These are phyloP conservation scores for Numenius phaeopus DNA, from an alignment of 2,797 vertebrate species.

Conservation along the genomic window DNA sequence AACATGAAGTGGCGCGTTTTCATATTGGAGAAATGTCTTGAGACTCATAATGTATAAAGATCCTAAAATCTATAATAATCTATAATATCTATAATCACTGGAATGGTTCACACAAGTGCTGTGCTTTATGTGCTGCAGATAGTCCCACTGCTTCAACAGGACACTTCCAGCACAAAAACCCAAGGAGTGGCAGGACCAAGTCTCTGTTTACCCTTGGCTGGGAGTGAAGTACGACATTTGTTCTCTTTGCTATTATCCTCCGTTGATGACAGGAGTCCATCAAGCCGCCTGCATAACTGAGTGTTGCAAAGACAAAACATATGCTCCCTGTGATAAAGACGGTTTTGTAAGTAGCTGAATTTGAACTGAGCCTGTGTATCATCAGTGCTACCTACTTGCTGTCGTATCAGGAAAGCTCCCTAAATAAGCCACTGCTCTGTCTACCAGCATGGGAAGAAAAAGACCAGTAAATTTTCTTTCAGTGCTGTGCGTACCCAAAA, in stretches of 20 bases:
- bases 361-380: background rate
- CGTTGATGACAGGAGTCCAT: background rate
- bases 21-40: background rate
- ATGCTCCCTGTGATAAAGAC: background rate
- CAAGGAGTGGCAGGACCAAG: background rate
- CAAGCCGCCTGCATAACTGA: background rate
- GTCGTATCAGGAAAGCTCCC: constrained; percentile 39
- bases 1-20: background rate
- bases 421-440: constrained; percentile 26
- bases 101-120: background rate
- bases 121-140: background rate
- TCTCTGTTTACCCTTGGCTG: background rate
- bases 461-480: background rate
- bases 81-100: background rate
- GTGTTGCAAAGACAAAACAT: constrained; percentile 36
- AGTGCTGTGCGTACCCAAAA: background rate
- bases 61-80: background rate
- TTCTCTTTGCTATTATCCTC: background rate
- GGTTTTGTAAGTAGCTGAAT: background rate
- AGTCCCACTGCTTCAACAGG: background rate
- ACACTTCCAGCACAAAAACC: background rate
- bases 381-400: background rate
- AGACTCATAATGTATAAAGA: background rate
- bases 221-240: background rate
- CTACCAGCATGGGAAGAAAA: background rate